Evolutionary conservation across 2,113 vertebrate species (phyloP).

Genomic region (Trochalopteron elliotii): DNA sequence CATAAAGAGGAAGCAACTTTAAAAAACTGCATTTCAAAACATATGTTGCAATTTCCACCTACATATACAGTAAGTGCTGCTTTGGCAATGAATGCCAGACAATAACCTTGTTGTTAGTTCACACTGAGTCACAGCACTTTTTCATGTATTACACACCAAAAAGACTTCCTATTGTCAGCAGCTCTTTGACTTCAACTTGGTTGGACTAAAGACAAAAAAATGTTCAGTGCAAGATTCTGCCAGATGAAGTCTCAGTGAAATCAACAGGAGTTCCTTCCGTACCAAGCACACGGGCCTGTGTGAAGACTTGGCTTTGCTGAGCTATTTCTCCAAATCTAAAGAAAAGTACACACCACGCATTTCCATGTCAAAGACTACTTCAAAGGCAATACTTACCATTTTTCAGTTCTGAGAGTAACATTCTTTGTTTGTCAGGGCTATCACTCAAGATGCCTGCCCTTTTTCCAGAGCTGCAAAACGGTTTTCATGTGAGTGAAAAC

Average conservation of each 20-base stretch:
- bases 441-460: background rate
- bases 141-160: conserved; percentile 1
- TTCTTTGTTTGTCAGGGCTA: conserved; percentile 55
- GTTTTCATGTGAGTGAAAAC: background rate
- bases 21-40: conserved; percentile 8
- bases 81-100: background rate
- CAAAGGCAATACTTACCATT: conserved; percentile 37
- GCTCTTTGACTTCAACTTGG: background rate
- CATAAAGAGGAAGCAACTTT: background rate
- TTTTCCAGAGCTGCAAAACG: conserved; percentile 22
- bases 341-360: background rate
- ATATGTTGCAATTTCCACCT: conserved; percentile 3
- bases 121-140: background rate
- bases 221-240: background rate
- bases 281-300: background rate
- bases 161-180: conserved; percentile 35
- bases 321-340: background rate
- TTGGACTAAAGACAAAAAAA: background rate
- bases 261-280: background rate
- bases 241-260: background rate
- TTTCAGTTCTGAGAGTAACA: conserved; percentile 26
- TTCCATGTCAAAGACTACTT: conserved; percentile 38
- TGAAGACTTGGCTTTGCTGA: background rate
- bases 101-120: conserved; percentile 2
- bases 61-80: background rate